phyloP scores from a whole-genome alignment of 1,140 invertebrate genomes.

The Lepidostoma basale region DNA sequence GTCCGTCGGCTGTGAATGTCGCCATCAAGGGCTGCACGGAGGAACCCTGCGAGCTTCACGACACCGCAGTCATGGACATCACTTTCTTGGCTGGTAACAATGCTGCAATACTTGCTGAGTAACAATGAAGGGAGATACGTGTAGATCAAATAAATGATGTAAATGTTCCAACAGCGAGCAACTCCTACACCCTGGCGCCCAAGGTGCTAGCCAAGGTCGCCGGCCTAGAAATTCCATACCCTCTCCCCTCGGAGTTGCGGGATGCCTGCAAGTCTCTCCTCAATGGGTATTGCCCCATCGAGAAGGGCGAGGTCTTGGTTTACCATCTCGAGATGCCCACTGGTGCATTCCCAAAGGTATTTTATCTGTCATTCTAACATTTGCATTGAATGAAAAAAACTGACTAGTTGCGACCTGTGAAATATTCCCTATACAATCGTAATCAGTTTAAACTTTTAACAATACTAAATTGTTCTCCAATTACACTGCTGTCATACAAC shows the following conservation, averaged over 20 bases:
- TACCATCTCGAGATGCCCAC: slow-evolving; percentile 22
- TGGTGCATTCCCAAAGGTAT: slow-evolving; percentile 5
- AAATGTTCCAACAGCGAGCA: neutral
- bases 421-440: no score
- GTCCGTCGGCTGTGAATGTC: slow-evolving; percentile 1
- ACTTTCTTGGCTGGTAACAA: slow-evolving; percentile 19
- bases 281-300: slow-evolving; percentile 15
- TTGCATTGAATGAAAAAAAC: no score
- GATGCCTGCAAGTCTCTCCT: slow-evolving; percentile 7
- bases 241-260: neutral
- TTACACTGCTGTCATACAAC: no score
- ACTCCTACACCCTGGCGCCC: neutral
- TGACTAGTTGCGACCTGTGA: no score
- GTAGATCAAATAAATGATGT: neutral
- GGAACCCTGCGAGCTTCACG: slow-evolving; percentile 9
- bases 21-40: slow-evolving; percentile 3
- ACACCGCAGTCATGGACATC: slow-evolving; percentile 4
- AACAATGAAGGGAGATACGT: no score
- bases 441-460: no score
- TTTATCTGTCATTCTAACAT: no score
- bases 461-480: no score
- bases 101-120: neutral
- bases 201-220: slow-evolving; percentile 21
- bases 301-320: neutral
- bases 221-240: neutral